A percentile compares a stretch with the other conserved stretches of the same genome.
phyloP scores from a whole-genome alignment of 2,113 vertebrate genomes.

The Oryzias celebensis region DNA sequence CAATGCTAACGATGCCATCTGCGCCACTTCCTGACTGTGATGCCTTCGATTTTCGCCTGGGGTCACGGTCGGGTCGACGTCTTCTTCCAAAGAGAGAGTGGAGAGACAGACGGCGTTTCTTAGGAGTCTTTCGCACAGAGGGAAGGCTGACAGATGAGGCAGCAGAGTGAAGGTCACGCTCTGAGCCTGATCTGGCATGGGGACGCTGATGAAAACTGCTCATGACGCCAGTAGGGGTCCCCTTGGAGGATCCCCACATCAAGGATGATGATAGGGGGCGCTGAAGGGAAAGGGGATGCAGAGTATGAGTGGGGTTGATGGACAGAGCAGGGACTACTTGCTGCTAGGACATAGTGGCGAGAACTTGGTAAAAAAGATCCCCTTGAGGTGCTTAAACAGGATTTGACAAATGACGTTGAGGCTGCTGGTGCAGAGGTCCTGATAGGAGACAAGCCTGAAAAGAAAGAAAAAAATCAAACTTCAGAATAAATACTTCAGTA shows the following conservation, averaged over 20 bases:
- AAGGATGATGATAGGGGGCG: conserved; percentile 8
- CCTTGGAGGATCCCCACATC: conserved; percentile 34
- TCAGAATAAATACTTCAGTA: neutral
- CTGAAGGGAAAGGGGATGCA: conserved; percentile 8
- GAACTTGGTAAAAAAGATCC: neutral
- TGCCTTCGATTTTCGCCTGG: conserved; percentile 85
- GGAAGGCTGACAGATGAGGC: conserved; percentile 92
- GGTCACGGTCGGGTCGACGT: conserved; percentile 77
- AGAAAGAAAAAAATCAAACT: neutral
- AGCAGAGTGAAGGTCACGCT: conserved; percentile 93
- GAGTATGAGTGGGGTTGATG: conserved; percentile 27
- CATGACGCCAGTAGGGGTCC: conserved; percentile 61
- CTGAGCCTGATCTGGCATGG: conserved; percentile 84
- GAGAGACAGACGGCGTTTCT: conserved; percentile 91
- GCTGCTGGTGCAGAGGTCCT: conserved; percentile 4
- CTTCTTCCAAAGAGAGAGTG: conserved; percentile 88
- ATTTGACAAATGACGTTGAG: neutral
- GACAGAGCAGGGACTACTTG: conserved; percentile 1
- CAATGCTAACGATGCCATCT: conserved; percentile 85
- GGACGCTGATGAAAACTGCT: conserved; percentile 88
- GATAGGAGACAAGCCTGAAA: conserved; percentile 31
- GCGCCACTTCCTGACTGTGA: conserved; percentile 70
- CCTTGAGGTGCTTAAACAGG: conserved; percentile 6
- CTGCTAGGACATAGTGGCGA: conserved; percentile 64
- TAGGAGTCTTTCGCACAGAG: conserved; percentile 92